These are phyloP conservation scores for Orbicella faveolata DNA, from an alignment of 64 coral and sea anemone species.

Conservation along the genomic window DNA sequence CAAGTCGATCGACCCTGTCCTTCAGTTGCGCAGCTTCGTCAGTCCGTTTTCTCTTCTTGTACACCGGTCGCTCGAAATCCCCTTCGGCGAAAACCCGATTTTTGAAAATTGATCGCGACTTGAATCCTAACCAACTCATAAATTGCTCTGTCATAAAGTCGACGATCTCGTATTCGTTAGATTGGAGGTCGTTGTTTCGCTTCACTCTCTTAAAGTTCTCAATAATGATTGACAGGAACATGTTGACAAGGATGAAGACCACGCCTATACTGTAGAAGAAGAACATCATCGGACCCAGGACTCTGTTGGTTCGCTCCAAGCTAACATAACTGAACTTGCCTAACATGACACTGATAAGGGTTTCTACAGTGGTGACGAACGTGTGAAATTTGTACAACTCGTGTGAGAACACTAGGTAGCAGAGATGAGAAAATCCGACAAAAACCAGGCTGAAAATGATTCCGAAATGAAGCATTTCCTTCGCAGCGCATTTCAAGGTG, in stretches of 20 bases:
- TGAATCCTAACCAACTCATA: slow-evolving; percentile 70
- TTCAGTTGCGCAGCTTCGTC: slow-evolving; percentile 58
- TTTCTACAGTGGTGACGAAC: slow-evolving; percentile 73
- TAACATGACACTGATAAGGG: slow-evolving; percentile 87
- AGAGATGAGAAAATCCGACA: slow-evolving; percentile 79
- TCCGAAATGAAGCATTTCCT: slow-evolving; percentile 70
- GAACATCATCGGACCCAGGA: slow-evolving; percentile 78
- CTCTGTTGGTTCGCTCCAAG: slow-evolving; percentile 68
- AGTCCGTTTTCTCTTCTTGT: slow-evolving; percentile 42
- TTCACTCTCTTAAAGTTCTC: slow-evolving; percentile 93
- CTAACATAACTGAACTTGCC: slow-evolving; percentile 95
- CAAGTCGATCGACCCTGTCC: slow-evolving; percentile 61
- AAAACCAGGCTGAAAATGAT: slow-evolving; percentile 91
- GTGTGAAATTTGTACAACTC: slow-evolving; percentile 92
- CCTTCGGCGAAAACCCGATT: slow-evolving; percentile 41
- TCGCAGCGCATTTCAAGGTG: slow-evolving; percentile 52
- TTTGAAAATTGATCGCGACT: slow-evolving; percentile 52
- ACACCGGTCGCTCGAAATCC: background rate
- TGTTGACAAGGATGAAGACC: slow-evolving; percentile 88
- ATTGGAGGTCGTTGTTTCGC: slow-evolving; percentile 82
- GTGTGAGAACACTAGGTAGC: slow-evolving; percentile 77
- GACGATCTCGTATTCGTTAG: slow-evolving; percentile 94
- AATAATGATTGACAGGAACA: slow-evolving; percentile 94
- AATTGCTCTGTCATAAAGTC: slow-evolving; percentile 93
- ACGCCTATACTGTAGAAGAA: slow-evolving; percentile 85